Percentiles rank a stretch among this genome's conserved stretches.
These are phyloP conservation scores for Drosophila kanekoi DNA, from an alignment of 2,888 invertebrate species.

Conservation along the genomic window DNA sequence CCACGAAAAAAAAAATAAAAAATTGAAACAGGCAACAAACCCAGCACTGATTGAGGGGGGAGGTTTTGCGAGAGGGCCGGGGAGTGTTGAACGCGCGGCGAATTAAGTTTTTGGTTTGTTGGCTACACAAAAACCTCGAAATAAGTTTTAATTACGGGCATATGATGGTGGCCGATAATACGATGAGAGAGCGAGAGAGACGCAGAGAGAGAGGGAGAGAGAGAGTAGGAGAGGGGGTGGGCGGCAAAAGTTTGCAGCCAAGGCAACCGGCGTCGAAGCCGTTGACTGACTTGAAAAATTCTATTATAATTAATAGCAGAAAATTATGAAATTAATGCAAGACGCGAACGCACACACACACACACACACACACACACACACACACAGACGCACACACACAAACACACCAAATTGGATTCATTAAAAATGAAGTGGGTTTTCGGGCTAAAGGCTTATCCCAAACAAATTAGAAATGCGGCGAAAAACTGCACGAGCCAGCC, in stretches of 20 bases:
- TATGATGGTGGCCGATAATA: conserved; percentile 81
- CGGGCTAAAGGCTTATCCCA: conserved; percentile 62
- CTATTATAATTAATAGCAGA: conserved; percentile 79
- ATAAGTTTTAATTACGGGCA: conserved; percentile 81
- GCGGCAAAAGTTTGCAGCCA: conserved; percentile 34
- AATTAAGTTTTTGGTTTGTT: conserved; percentile 80
- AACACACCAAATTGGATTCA: conserved; percentile 73
- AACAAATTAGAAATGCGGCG: conserved; percentile 61
- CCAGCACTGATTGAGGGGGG: conserved; percentile 40
- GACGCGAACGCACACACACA: conserved; percentile 45
- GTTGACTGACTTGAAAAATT: conserved; percentile 78
- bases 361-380: conserved; percentile 2
- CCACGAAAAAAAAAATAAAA: not conserved
- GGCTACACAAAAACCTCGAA: conserved; percentile 73
- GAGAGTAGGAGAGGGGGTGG: conserved; percentile 13
- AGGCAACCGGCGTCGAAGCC: conserved; percentile 49
- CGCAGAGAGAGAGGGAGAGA: not conserved
- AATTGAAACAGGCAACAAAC: conserved; percentile 13
- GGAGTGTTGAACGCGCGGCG: conserved; percentile 23
- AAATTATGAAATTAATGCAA: conserved; percentile 80
- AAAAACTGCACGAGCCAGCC: not conserved
- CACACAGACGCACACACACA: conserved; percentile 30
- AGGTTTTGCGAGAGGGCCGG: not conserved
- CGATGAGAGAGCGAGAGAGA: conserved; percentile 32
- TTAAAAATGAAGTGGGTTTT: conserved; percentile 78